phyloP scores from a whole-genome alignment of 2,888 invertebrate genomes.

The Alviniconcha strummeri region DNA sequence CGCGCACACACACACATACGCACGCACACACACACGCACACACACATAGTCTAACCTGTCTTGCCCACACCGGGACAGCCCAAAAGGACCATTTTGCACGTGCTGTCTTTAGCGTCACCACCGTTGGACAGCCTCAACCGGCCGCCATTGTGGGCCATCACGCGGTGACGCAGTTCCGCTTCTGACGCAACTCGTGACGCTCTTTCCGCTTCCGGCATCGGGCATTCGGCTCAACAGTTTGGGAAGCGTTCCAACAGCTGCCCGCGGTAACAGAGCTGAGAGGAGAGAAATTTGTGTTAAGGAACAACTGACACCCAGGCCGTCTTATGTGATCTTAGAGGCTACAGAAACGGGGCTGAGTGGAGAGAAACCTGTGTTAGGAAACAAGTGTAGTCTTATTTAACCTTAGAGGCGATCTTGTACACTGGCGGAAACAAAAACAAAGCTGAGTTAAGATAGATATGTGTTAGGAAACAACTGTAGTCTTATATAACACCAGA shows the following conservation, averaged over 20 bases:
- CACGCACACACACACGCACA: constrained; percentile 15
- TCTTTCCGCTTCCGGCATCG: background rate
- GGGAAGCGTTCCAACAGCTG: no score
- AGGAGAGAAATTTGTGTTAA: background rate
- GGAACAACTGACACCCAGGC: no score
- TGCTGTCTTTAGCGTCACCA: constrained; percentile 37
- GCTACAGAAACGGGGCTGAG: background rate
- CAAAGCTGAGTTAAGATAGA: no score
- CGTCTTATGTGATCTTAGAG: background rate
- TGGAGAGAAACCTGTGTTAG: background rate
- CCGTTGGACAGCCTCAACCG: constrained; percentile 37
- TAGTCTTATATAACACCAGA: no score
- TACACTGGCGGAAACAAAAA: no score
- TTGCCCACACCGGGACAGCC: constrained; percentile 61
- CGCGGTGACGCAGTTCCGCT: background rate
- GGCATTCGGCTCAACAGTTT: background rate
- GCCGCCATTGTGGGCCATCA: constrained; percentile 31
- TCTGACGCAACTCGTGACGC: background rate
- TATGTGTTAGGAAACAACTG: no score
- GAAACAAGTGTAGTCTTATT: no score
- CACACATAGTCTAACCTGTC: constrained; percentile 47
- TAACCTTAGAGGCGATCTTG: no score
- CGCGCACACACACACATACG: background rate
- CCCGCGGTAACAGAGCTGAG: background rate
- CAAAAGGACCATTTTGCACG: constrained; percentile 56